Evolutionary conservation across 2,797 vertebrate species (phyloP), one percentile per base, ranked within the genome.

Genomic region (Denticeps clupeoides): DNA sequence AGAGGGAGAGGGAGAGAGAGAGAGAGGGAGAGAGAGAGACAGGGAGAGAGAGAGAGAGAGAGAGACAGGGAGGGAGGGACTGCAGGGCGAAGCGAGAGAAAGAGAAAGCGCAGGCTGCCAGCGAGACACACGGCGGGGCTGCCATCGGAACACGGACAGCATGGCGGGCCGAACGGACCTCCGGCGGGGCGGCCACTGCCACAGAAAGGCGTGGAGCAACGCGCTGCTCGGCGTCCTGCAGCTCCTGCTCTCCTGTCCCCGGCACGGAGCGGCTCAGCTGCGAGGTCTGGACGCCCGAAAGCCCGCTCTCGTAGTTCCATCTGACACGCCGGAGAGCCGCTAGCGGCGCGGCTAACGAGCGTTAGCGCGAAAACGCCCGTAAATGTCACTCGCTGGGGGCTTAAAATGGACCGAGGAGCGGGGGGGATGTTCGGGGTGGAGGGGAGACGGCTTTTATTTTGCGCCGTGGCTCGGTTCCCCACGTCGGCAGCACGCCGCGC

Each of bases 141-240:
- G 74, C 68, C 71, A 73, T 64, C 64, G 62, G 77, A 45, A 24
- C 43, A 69, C 50, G 75, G 71, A 71, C 85, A 87, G 89, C 85
- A 93, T 94, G 91, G 90, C 88, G 85, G 88, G 85, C 82, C 83
- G 78, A 78, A 84, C 82, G 64, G 82, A 80, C 77, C 81, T 86
- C 77, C 82, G 81, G 60, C 81, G 79, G 61, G 70, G 84, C 81
- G 75, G 85, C 80, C 78, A 72, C 73, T 77, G 87, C 78, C 86
- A 88, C 72, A 83, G 84, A 55, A 88, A 88, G 74, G 86, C 88
- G 54, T 89, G 90, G 79, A 82, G 91, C 74, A 89, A 91, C 69
- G 78, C 93, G 59, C 67, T 93, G 63, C 62, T 95, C 41, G 88
- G 90, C 70, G 73, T 95, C 68, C 78, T 94, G 60, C 91, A 93